Base-by-base conservation (phyloP, 1,140 invertebrate genomes). In the Pseudomyrmex sp. region DNA sequence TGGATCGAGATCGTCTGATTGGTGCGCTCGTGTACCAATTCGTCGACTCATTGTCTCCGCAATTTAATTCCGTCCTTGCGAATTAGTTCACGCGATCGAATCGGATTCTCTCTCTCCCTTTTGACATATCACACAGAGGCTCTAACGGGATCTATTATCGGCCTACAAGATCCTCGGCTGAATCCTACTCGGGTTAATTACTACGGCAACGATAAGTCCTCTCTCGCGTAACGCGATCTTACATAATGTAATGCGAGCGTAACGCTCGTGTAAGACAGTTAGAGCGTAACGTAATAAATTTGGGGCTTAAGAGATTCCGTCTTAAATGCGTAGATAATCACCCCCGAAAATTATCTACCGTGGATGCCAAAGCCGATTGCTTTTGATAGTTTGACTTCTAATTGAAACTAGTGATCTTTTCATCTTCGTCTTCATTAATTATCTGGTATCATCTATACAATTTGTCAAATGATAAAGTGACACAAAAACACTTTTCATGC, bases 111-210 rank as follows among this genome's bases (percentile, higher is more conserved):
- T 68, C 50, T 35, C 35, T 35, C 35, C 35, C 82, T 72, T 62
- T 70, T 70, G 66, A 72, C 18, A 52, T 48, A 63, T 75, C 59
- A 26, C 44, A 13, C 12, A 20, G 10, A 10, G 15, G 35, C 10
- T 72, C 54, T 59, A 70, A 79, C 58, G 54, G 66, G 52, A 70
- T 80, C 44, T 80, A 50, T 80, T 68, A 79, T 46, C 54, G 54
- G 44, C 44, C 26, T 79, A 58, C 52, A 69, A 68, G 44, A 69
- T 79, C 35, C 66, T 72, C 23, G 23, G 12, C 13, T 13, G 20
- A 54, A 46, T 48, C 52, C 18, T 35, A 46, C 44, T 35, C 44
- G 56, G 66, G 13, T 70, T 80, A 80, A 80, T 80, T 80, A 80
- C 52, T 46, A 15, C 52, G 52, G 54, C 63, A 69, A 20, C 54